These are phyloP conservation scores for Odontamblyopus lacepedii DNA, from an alignment of 2,797 vertebrate species.

Conservation along the genomic window DNA sequence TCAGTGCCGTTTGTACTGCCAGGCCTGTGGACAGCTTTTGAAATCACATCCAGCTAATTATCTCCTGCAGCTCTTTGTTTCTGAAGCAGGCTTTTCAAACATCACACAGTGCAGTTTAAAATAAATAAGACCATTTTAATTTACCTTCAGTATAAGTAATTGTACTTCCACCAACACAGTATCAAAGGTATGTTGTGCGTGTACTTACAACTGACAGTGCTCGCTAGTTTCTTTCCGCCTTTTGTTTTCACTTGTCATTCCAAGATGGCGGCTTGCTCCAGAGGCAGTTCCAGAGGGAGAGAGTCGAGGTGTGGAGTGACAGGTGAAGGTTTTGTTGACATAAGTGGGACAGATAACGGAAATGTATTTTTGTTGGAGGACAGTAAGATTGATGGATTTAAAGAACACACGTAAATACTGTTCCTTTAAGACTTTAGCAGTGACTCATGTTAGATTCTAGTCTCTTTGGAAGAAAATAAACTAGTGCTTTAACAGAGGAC, in stretches of 20 bases:
- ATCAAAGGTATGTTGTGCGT: neutral
- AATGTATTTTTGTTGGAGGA: slow-evolving; percentile 34
- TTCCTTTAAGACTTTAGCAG: neutral
- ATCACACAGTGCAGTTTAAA: neutral
- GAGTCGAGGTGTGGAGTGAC: slow-evolving; percentile 39
- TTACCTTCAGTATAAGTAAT: slow-evolving; percentile 1
- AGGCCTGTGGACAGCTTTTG: slow-evolving; percentile 14
- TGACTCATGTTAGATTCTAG: neutral
- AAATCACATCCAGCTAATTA: slow-evolving; percentile 34
- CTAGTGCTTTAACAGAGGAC: neutral
- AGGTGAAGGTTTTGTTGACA: slow-evolving; percentile 46
- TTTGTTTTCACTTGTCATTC: slow-evolving; percentile 12
- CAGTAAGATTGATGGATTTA: slow-evolving; percentile 17
- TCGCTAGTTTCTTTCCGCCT: neutral
- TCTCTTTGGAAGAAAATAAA: slow-evolving; percentile 5
- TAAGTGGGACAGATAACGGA: slow-evolving; percentile 37
- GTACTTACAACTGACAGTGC: slow-evolving; percentile 9
- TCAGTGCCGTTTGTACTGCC: slow-evolving; percentile 34
- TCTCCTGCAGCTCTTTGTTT: slow-evolving; percentile 2
- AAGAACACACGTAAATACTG: slow-evolving; percentile 4
- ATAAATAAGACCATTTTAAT: neutral
- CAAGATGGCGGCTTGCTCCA: slow-evolving; percentile 41
- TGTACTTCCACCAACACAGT: neutral
- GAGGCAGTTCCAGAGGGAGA: slow-evolving; percentile 38
- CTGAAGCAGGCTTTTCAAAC: slow-evolving; percentile 17